Percentiles rank a stretch among this genome's conserved stretches.
phyloP scores from a whole-genome alignment of 2,797 vertebrate species.

The Poeciliopsis turneri region DNA sequence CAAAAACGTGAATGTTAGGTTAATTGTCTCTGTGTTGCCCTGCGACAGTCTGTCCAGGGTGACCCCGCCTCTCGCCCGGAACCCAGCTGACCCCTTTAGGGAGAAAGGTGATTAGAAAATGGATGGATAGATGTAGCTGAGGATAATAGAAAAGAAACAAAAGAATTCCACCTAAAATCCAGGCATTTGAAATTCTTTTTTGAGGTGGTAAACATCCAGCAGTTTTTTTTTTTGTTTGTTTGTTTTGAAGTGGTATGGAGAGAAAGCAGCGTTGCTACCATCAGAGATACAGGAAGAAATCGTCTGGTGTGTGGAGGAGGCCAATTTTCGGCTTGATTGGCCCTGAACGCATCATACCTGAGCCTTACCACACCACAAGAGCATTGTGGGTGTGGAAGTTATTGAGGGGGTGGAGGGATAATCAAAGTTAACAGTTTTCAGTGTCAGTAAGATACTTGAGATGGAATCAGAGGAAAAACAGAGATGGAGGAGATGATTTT shows the following conservation, averaged over 20 bases:
- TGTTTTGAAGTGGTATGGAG: conserved; percentile 40
- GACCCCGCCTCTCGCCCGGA: too few relatives aligned
- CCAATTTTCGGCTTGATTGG: not conserved
- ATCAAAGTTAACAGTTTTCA: not conserved
- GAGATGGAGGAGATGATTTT: not conserved
- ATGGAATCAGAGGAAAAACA: not conserved
- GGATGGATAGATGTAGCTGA: not conserved
- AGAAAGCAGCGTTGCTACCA: conserved; percentile 41
- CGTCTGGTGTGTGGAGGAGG: not conserved
- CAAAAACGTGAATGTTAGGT: too few relatives aligned
- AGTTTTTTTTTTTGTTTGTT: conserved; percentile 31
- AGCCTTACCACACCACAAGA: not conserved
- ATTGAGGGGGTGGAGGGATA: not conserved
- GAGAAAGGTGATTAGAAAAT: too few relatives aligned
- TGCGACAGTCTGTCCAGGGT: too few relatives aligned
- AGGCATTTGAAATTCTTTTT: conserved; percentile 10
- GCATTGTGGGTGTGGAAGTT: not conserved
- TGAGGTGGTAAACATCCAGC: conserved; percentile 32
- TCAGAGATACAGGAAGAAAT: not conserved
- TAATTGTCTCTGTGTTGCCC: too few relatives aligned
- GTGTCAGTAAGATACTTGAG: not conserved
- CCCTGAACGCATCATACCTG: not conserved
- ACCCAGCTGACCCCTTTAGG: too few relatives aligned
- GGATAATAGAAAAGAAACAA: not conserved
- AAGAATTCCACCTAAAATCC: conserved; percentile 7